phyloP scores from a whole-genome alignment of 2,888 invertebrate genomes.

The Parnassius smintheus region DNA sequence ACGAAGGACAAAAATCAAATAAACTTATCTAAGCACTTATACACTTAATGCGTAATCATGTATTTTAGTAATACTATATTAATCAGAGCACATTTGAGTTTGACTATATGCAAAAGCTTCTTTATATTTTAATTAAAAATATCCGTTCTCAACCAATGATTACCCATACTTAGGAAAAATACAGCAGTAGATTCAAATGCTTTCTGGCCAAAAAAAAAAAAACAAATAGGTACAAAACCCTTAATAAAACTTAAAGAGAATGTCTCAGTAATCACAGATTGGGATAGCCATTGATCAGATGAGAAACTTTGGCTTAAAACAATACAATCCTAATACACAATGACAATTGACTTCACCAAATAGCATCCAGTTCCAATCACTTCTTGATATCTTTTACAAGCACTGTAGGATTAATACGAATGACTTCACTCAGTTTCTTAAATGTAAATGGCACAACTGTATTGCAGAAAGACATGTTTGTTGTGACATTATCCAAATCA shows the following conservation, averaged over 20 bases:
- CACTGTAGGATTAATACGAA: constrained; percentile 76
- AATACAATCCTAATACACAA: not conserved
- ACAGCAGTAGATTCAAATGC: not conserved
- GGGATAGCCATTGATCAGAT: not conserved
- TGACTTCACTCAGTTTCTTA: constrained; percentile 71
- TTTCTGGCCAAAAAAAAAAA: constrained; percentile 3
- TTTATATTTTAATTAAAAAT: no score
- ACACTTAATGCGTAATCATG: no score
- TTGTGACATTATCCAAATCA: constrained; percentile 64
- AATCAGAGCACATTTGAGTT: no score
- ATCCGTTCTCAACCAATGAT: no score
- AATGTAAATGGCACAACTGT: constrained; percentile 67
- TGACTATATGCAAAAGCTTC: no score
- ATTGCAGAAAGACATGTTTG: constrained; percentile 78
- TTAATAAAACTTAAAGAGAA: constrained; percentile 3
- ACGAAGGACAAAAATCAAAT: no score
- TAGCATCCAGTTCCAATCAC: constrained; percentile 2
- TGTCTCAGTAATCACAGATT: constrained; percentile 10
- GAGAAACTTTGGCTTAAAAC: constrained; percentile 14
- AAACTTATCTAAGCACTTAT: no score
- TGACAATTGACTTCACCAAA: not conserved
- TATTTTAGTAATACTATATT: no score
- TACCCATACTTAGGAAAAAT: not conserved
- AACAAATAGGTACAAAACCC: not conserved
- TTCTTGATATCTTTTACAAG: constrained; percentile 56